These are phyloP conservation scores for Galendromus occidentalis DNA, from an alignment of 1,140 invertebrate species.

Conservation along the genomic window DNA sequence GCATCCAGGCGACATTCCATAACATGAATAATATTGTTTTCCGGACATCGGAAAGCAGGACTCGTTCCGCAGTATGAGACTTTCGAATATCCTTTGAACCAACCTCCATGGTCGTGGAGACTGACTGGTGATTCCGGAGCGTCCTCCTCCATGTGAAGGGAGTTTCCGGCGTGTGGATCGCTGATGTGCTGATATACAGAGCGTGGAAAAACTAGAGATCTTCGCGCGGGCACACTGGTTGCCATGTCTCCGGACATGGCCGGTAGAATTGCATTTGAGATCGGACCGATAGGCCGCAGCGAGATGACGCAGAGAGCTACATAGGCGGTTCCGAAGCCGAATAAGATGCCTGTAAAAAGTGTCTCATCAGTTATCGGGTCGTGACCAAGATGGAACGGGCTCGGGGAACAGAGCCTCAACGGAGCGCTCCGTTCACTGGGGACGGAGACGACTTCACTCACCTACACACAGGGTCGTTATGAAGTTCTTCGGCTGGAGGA, in stretches of 20 bases:
- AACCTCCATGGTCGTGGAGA: constrained; percentile 3
- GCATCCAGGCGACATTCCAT: no score
- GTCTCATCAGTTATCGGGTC: no score
- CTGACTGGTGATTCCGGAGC: constrained; percentile 1
- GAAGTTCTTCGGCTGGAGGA: neutral
- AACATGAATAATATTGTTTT: no score
- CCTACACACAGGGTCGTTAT: neutral
- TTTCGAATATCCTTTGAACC: neutral
- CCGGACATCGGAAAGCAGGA: no score
- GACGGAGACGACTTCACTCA: neutral
- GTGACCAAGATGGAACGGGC: no score
- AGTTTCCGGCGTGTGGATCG: neutral
- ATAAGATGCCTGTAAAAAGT: neutral
- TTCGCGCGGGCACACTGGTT: neutral
- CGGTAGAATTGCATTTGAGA: neutral
- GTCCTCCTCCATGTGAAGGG: neutral
- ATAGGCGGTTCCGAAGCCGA: neutral
- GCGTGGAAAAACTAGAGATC: neutral
- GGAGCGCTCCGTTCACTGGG: no score
- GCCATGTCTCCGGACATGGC: neutral
- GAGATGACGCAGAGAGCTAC: neutral
- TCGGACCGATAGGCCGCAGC: neutral
- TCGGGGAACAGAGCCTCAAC: no score
- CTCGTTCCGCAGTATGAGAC: no score
- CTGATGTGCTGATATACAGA: neutral